Evolutionary conservation across 2,113 vertebrate genomes (phyloP), one percentile per base, ranked within the genome.

Genomic region (Steatornis caripensis): DNA sequence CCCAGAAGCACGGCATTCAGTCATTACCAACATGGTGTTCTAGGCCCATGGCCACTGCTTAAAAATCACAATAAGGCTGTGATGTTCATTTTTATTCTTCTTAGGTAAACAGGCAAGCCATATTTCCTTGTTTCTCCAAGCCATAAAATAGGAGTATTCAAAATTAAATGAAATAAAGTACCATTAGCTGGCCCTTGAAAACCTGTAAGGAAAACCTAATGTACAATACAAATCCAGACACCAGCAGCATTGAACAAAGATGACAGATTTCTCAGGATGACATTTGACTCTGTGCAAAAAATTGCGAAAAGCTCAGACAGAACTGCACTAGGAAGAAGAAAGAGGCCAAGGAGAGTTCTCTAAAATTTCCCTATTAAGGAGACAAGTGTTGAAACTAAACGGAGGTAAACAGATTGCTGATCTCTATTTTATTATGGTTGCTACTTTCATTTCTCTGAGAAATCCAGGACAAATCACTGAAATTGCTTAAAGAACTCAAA

Each of bases 131-230:
- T 95, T 90, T 89, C 83, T 71, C 24, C 57, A 91, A 91, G 74
- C 34, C 69, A 87, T 55, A 92, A 92, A 96, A 84, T 17, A 92
- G 43, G 22, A 87, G 19, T 48, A 79, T 78, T 92, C 48, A 92
- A 89, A 93, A 93, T 92, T 93, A 96, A 94, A 92, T 78, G 43
- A 90, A 97, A 94, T 78, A 84, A 95, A 94, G 21, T 51, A 92
- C 55, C 0, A 0, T 32, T 65, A 87, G 81, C 88, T 89, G 90
- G 69, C 61, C 88, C 69, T 95, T 92, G 90, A 95, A 96, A 93
- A 91, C 22, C 65, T 76, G 10, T 48, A 75, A 75, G 72, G 69
- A 81, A 94, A 93, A 92, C 43, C 45, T 60, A 91, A 90, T 20
- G 45, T 45, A 74, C 53, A 71, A 41, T 14, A 93, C 80, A 91